phyloP scores from a whole-genome alignment of 2,113 vertebrate species.

The Tringa solitaria region DNA sequence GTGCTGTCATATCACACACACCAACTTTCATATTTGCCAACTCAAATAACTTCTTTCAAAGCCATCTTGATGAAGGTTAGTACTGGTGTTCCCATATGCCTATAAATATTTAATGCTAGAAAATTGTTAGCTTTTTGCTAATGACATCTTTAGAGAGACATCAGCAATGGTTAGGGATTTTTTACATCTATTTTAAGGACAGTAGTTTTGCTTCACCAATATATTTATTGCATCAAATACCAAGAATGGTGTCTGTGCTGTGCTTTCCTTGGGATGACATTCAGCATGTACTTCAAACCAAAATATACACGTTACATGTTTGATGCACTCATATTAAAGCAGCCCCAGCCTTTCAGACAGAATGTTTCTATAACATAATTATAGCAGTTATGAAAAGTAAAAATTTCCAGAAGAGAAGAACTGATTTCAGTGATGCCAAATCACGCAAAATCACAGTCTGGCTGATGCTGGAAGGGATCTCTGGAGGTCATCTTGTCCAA shows the following conservation, averaged over 20 bases:
- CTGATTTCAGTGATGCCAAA: neutral
- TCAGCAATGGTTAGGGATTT: neutral
- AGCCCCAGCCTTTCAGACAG: neutral
- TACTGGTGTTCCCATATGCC: neutral
- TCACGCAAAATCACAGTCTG: neutral
- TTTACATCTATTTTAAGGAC: neutral
- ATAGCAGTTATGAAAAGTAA: neutral
- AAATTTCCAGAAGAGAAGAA: neutral
- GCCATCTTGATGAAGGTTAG: neutral
- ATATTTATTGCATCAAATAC: neutral
- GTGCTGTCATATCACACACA: neutral
- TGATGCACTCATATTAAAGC: neutral
- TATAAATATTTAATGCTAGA: neutral
- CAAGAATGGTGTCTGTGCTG: neutral
- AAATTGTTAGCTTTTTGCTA: neutral
- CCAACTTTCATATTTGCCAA: neutral
- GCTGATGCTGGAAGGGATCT: neutral
- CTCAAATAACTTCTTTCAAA: slow-evolving; percentile 6
- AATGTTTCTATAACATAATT: neutral
- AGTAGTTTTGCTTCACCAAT: neutral
- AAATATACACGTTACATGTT: neutral
- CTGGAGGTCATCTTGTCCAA: neutral
- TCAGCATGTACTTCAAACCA: neutral
- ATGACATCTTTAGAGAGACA: neutral
- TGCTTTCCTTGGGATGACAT: neutral